Evolutionary conservation across 2,113 vertebrate species (phyloP).

Genomic region (Anseranas semipalmata): DNA sequence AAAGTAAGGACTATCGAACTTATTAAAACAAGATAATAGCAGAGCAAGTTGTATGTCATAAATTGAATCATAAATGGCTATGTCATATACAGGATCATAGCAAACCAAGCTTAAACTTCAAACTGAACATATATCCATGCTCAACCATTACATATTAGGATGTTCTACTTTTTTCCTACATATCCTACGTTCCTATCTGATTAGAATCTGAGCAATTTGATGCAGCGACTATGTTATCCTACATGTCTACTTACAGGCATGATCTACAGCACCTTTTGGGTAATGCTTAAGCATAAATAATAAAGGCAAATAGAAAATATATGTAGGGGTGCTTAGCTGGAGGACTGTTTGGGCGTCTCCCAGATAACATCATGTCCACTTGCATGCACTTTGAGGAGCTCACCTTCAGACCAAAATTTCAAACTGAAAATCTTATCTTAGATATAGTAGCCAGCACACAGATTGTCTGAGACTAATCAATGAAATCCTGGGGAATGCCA

Average conservation of each 20-base stretch:
- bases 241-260: neutral
- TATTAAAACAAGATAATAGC: neutral
- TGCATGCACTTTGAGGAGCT: neutral
- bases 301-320: neutral
- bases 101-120: neutral
- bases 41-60: neutral
- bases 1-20: neutral
- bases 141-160: neutral
- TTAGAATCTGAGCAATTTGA: neutral
- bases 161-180: neutral
- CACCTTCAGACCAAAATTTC: neutral
- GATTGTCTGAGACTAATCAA: neutral
- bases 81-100: neutral
- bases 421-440: neutral
- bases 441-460: neutral
- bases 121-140: neutral
- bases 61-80: neutral
- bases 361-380: neutral
- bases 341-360: neutral
- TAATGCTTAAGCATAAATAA: neutral
- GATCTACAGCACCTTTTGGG: neutral
- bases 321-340: neutral
- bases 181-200: neutral
- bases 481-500: neutral
- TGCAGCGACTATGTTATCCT: neutral